A percentile compares a stretch with the other conserved stretches of the same genome.
Evolutionary conservation across 2,797 vertebrate species (phyloP).

Genomic region (Ctenopoma multispine): DNA sequence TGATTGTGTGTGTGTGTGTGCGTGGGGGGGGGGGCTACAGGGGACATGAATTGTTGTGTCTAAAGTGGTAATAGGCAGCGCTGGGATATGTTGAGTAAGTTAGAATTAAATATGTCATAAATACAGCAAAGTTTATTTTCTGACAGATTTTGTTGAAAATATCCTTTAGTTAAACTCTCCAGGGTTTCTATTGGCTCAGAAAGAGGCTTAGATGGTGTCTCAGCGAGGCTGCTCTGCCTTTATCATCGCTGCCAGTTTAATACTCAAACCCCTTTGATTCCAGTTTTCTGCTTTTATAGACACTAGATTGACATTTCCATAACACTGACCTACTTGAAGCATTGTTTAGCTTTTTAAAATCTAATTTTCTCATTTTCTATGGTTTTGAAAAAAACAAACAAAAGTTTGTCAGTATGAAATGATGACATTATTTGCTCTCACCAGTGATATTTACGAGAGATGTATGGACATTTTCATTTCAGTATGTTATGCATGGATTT

Average conservation of each 20-base stretch:
- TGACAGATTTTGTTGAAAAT: conserved; percentile 25
- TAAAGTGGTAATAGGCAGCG: not conserved
- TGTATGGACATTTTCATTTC: conserved; percentile 9
- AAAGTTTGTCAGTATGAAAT: conserved; percentile 30
- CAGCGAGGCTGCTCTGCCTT: conserved; percentile 38
- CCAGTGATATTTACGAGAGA: conserved; percentile 17
- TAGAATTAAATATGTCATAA: conserved; percentile 1
- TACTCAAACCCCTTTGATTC: conserved; percentile 50
- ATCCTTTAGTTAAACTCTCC: conserved; percentile 30
- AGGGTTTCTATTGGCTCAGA: conserved; percentile 49
- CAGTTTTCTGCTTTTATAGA: conserved; percentile 42
- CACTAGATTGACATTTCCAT: conserved; percentile 45
- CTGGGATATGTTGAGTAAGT: conserved; percentile 8
- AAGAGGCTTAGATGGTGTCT: conserved; percentile 51
- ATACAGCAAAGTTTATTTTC: conserved; percentile 25
- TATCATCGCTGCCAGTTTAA: conserved; percentile 51
- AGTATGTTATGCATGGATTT: no score
- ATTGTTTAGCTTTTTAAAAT: conserved; percentile 47
- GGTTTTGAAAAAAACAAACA: conserved; percentile 33
- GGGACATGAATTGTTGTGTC: not conserved
- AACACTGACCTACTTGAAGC: conserved; percentile 61
- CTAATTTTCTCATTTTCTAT: conserved; percentile 43
- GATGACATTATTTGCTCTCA: conserved; percentile 27
- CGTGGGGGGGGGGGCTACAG: not conserved
- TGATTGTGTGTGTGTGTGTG: not conserved